Base-by-base conservation (phyloP, 2,888 invertebrate species). In the Galeruca laticollis region DNA sequence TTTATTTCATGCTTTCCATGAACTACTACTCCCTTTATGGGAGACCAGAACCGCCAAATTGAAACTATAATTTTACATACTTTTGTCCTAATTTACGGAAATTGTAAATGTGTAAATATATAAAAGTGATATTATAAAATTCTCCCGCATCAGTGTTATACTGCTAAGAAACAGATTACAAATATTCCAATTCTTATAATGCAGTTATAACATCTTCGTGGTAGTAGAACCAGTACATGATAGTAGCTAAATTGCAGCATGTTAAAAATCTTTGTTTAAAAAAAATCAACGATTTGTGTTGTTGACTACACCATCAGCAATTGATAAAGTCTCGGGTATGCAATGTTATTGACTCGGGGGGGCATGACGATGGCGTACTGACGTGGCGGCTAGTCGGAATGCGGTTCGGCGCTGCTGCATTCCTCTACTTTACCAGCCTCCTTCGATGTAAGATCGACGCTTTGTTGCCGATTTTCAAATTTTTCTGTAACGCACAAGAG, bases 371-470 rank as follows among this genome's bases (percentile, higher is more conserved):
- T 57, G 56, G 56, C 71, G 62, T 69, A 70, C 76, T 72, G 72
- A 75, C 73, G 73, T 73, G 75, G 74, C 76, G 74, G 73, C 76
- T 72, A 73, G 52, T 69, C 72, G 79, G 79, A 79, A 81, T 81
- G 79, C 78, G 83, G 84, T 84, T 82, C 82, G 82, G 83, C 82
- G 83, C 79, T 83, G 81, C 83, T 79, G 82, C 84, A 84, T 84
- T 84, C 84, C 81, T 76, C 75, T 76, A 62, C 68, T 70, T 72
- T 71, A 71, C 76, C 77, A 77, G 77, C 76, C 77, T 75, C 74
- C 73, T 68, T 70, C 68, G 72, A 61, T 69, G 61, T 54, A 31
- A 51, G 56, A 33, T 37, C 60, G 13, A 18, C 56, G 20, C 63
- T 6, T 9, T 26, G 52, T 47, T 68, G 68, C 51, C 68, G 26